Base-by-base conservation (phyloP, 2,113 vertebrate species). In the Prolemur simus region DNA sequence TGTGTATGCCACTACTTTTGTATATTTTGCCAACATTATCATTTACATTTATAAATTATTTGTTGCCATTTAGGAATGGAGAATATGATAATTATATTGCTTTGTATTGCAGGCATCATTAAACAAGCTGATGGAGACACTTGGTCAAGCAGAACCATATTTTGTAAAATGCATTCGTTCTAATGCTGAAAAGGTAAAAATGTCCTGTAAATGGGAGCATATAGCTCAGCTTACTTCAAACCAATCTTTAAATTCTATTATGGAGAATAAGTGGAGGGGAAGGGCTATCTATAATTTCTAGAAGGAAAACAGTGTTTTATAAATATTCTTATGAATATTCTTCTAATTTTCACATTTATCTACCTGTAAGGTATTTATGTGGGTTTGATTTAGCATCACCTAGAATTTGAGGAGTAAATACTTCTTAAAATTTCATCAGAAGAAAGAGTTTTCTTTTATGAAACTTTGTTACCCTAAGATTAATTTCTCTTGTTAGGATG, bases 81-180 rank as follows among this genome's bases (percentile, higher is more conserved):
- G 63, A 63, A 66, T 58, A 42, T 94, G n/a, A 37, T 95, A 73
- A 97, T 64, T 93, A 66, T 60, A 81, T 94, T 91, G 1, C 94
- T 97, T 95, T 97, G 73, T 54, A 56, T 87, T 98, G 5, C 93
- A 99, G 99, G 99, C 99, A 2, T 99, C 99, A 0, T 99, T 99
- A 95, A 99, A 99, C 96, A 99, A 99, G 95, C 98, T 99, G 95
- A 99, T 99, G 99, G 99, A 99, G 98, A 99, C 99, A 45, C 99
- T 99, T 94, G 99, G 98, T 96, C 99, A 99, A 96, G 99, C 99
- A 95, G 99, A 99, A 98, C 99, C 99, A 0, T 99, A 99, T 98
- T 99, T 99, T 99, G 99, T 99, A 97, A 99, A 99, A 98, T 99
- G 99, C 96, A 99, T 99, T 98, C 99, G 99, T 80, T 99, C 99